These are phyloP conservation scores for Chionoecetes opilio DNA, from an alignment of 1,140 invertebrate genomes.

Conservation along the genomic window DNA sequence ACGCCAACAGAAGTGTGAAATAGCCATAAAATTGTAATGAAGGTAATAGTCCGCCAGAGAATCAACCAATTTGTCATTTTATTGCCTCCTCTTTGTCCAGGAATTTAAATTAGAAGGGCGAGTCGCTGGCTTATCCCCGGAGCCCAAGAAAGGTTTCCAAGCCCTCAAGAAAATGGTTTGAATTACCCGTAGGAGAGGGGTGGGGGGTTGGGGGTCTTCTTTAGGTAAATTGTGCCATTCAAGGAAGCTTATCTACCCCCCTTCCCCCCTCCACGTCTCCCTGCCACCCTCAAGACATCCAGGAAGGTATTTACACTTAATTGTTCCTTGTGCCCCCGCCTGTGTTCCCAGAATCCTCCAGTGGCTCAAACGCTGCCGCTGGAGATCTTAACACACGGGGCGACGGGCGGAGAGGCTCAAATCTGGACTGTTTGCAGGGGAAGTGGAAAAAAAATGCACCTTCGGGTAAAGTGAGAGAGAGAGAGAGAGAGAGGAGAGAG, in stretches of 20 bases:
- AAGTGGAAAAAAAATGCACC: constrained; percentile 3
- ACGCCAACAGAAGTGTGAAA: constrained; percentile 75
- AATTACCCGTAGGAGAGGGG: constrained; percentile 13
- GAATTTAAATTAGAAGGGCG: constrained; percentile 68
- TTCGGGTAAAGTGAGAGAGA: neutral
- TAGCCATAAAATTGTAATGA: constrained; percentile 76
- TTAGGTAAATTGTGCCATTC: constrained; percentile 73
- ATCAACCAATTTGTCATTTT: constrained; percentile 75
- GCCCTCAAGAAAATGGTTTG: constrained; percentile 36
- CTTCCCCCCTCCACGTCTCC: neutral
- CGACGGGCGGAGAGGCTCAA: neutral
- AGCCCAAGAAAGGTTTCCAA: constrained; percentile 34
- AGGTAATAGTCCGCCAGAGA: constrained; percentile 64
- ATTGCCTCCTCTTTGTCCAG: constrained; percentile 45
- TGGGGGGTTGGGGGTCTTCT: constrained; percentile 42
- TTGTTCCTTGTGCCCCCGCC: constrained; percentile 56
- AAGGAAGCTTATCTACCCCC: constrained; percentile 38
- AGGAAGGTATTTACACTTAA: constrained; percentile 65
- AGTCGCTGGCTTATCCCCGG: constrained; percentile 1
- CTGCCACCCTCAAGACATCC: constrained; percentile 13
- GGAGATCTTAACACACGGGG: constrained; percentile 4
- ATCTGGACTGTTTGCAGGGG: neutral
- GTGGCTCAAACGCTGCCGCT: neutral
- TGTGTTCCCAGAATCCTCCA: neutral
- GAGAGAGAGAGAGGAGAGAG: neutral